Conservation (phyloP, 2,797 vertebrate species). For the Acrossocheilus fasciatus region DNA sequence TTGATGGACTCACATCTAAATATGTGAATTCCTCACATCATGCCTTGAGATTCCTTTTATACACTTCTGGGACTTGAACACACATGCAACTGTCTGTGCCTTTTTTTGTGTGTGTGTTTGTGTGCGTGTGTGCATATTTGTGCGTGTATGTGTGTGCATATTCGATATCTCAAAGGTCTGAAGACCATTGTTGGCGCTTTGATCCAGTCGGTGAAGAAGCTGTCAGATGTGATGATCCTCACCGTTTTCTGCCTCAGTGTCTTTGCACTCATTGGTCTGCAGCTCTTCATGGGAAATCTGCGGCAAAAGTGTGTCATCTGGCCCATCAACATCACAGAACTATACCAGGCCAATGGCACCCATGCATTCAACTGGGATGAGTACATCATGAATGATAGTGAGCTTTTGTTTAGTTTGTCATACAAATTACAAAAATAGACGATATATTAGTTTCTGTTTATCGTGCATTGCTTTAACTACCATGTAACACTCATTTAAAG, state of each 20-base stretch:
- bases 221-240: conserved; percentile 99
- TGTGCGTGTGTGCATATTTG: conserved; percentile 41
- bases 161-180: conserved; percentile 81
- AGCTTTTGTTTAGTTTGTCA: conserved; percentile 67
- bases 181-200: conserved; percentile 99
- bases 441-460: background rate
- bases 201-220: conserved; percentile 99
- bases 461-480: background rate
- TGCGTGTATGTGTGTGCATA: conserved; percentile 20
- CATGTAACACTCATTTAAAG: background rate
- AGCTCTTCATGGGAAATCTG: conserved; percentile 99
- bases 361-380: conserved; percentile 91
- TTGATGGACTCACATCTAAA: background rate
- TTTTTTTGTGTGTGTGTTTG: conserved; percentile 46
- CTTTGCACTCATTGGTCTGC: conserved; percentile 96
- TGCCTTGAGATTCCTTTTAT: conserved; percentile 58
- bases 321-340: conserved; percentile 91
- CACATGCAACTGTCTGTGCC: conserved; percentile 50
- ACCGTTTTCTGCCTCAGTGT: conserved; percentile 99
- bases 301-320: conserved; percentile 97
- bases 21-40: conserved; percentile 24
- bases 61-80: conserved; percentile 49
- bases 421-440: background rate
- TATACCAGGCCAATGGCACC: conserved; percentile 85
- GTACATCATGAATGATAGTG: conserved; percentile 95